A percentile compares a stretch with the other conserved stretches of the same genome.
These are phyloP conservation scores for Porites lutea DNA, from an alignment of 64 coral and sea anemone genomes.

Conservation along the genomic window DNA sequence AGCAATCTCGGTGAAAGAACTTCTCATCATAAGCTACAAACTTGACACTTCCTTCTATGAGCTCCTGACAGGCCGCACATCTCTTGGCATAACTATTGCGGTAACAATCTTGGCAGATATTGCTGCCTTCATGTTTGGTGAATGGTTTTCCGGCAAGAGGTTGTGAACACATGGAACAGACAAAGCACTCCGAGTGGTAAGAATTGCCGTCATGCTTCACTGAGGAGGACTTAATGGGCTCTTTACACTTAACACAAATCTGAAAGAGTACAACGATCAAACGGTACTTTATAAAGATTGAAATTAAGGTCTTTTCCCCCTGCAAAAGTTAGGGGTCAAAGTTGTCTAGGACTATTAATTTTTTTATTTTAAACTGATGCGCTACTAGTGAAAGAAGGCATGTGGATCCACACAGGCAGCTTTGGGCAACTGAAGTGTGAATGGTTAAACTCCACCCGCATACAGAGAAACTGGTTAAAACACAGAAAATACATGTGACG, in stretches of 20 bases:
- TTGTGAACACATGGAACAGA: conserved; percentile 70
- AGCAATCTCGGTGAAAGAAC: conserved; percentile 96
- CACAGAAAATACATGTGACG: too few species aligned
- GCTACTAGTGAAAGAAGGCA: too few species aligned
- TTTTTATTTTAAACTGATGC: too few species aligned
- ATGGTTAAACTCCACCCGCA: too few species aligned
- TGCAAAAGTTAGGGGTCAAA: too few species aligned
- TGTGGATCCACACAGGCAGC: too few species aligned
- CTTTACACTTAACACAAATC: conserved; percentile 84
- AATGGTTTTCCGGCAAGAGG: conserved; percentile 95
- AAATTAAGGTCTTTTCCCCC: background rate
- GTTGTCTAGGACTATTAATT: too few species aligned
- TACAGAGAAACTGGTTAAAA: too few species aligned
- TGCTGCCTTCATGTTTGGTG: conserved; percentile 85
- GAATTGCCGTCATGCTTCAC: conserved; percentile 85
- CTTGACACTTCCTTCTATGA: conserved; percentile 96
- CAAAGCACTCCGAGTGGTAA: conserved; percentile 95
- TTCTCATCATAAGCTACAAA: conserved; percentile 95
- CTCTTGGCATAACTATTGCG: conserved; percentile 83
- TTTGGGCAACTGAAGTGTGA: too few species aligned
- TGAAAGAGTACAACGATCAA: background rate
- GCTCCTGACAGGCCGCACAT: conserved; percentile 81
- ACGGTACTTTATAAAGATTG: background rate
- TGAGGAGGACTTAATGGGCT: conserved; percentile 83
- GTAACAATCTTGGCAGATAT: conserved; percentile 95